phyloP scores from a whole-genome alignment of 2,113 vertebrate species.

The Balaenoptera acutorostrata region DNA sequence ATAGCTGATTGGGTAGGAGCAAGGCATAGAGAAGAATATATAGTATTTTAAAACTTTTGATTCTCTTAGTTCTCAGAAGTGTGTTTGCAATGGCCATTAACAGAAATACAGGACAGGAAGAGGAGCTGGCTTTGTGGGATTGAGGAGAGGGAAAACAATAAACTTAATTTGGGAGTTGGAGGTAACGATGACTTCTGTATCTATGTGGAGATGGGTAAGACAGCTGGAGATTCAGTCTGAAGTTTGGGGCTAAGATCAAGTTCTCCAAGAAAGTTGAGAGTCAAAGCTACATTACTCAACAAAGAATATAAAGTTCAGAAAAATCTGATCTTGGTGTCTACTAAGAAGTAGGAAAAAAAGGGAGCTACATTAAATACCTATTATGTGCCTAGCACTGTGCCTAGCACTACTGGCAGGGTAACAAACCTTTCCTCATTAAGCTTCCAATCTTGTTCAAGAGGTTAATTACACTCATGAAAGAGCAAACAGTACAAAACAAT shows the following conservation, averaged over 20 bases:
- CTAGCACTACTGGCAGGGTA: not conserved
- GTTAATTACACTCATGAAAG: not conserved
- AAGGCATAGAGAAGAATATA: not conserved
- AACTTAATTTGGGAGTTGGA: not conserved
- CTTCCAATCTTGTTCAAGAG: not conserved
- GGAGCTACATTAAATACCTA: not conserved
- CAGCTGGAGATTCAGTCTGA: not conserved
- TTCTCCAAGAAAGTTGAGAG: not conserved
- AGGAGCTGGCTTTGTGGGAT: not conserved
- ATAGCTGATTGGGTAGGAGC: not conserved
- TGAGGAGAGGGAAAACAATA: not conserved
- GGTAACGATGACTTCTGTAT: not conserved
- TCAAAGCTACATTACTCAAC: not conserved
- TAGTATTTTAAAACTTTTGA: not conserved
- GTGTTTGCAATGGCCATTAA: not conserved
- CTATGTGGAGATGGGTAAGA: not conserved
- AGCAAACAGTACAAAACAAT: not conserved
- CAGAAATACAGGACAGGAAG: not conserved
- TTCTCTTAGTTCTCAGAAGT: not conserved
- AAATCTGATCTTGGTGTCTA: not conserved
- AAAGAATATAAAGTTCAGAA: not conserved
- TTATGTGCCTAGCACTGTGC: not conserved
- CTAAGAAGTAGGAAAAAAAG: not conserved
- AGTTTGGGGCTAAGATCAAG: not conserved
- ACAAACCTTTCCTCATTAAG: not conserved